Base-by-base conservation (phyloP, 2,888 invertebrate species). In the Idaea biselata region DNA sequence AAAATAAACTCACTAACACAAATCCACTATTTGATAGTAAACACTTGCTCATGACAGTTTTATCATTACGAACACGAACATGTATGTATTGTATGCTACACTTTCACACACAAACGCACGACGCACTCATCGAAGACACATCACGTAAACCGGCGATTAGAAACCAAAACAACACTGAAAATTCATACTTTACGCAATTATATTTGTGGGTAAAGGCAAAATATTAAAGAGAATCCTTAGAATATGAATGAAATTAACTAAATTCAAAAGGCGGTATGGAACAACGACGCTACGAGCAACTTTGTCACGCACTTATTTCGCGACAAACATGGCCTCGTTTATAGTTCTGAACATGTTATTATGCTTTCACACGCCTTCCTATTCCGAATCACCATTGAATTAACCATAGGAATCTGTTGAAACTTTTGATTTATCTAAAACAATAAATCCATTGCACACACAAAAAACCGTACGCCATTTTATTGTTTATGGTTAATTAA, bases 391-490 rank as follows among this genome's bases (percentile, higher is more conserved):
- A 73, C 68, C 65, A 67, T 59, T 62, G 67, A 69, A 73, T 69
- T 69, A 68, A 63, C 60, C 33, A 65, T 60, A 71, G 76, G 78
- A 78, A 69, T 73, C 67, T 64, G 74, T 67, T 77, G 78, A 72
- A 80, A 79, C 73, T 72, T 65, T 65, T 62, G 74, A 79, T 84
- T 80, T 80, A 65, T 78, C 71, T 83, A 89, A 90, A 91, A 91
- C 89, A 91, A 89, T 89, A 83, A 86, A 83, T 89, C 85, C 80
- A 87, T 86, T 84, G 85, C 91, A 92, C 91, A 92, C 91, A 92
- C 92, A 89, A 91, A 90, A 92, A 92, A 89, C 87, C 82, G 82
- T 81, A 87, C 91, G 93, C 93, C 93, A 93, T 93, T 91, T 93
- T 93, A 86, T 90, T 93, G 86, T 90, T 89, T 93, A 90, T 93